Conservation (phyloP, 2,888 invertebrate species). For the Calephelis perditalis region DNA sequence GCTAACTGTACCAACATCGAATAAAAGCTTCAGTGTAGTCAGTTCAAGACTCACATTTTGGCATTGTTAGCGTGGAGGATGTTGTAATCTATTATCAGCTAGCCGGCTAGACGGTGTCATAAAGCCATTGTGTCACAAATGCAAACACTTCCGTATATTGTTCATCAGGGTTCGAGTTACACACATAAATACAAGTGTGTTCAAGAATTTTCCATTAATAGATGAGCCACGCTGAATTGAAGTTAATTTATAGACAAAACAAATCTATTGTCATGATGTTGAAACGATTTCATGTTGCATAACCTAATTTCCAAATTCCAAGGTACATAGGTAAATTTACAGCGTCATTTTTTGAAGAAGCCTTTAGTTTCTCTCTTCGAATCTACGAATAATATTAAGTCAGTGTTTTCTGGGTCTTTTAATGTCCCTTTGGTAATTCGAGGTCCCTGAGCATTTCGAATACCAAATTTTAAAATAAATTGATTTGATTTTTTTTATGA, state of each 20-base stretch:
- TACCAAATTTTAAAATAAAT: too few relatives aligned
- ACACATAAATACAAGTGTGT: constrained; percentile 27
- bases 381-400: too few relatives aligned
- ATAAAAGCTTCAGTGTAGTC: too few relatives aligned
- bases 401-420: too few relatives aligned
- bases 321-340: too few relatives aligned
- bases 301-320: not conserved
- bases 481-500: too few relatives aligned
- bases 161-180: constrained; percentile 40
- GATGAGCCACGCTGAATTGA: not conserved
- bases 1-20: too few relatives aligned
- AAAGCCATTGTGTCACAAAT: constrained; percentile 45
- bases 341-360: too few relatives aligned
- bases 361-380: too few relatives aligned
- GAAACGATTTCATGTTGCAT: not conserved
- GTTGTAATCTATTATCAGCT: constrained; percentile 31
- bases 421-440: too few relatives aligned
- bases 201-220: constrained; percentile 15
- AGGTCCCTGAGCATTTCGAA: too few relatives aligned
- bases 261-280: constrained; percentile 7
- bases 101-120: constrained; percentile 44
- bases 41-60: too few relatives aligned
- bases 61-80: constrained; percentile 28
- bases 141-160: constrained; percentile 51
- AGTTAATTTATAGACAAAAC: constrained; percentile 6